phyloP scores from a whole-genome alignment of 2,113 vertebrate species.

The Lathamus discolor region DNA sequence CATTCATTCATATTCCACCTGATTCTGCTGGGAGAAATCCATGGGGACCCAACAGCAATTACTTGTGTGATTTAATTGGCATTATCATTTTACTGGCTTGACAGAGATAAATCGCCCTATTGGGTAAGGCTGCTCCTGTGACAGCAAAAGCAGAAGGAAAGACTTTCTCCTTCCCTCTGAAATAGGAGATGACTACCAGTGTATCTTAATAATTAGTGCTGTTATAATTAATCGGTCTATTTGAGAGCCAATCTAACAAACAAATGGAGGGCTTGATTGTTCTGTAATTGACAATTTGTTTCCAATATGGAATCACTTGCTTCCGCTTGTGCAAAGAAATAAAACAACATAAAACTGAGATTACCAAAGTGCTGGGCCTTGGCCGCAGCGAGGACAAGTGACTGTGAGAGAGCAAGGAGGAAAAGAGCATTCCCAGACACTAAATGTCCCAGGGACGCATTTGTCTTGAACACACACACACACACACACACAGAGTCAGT shows the following conservation, averaged over 20 bases:
- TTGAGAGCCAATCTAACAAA: slow-evolving; percentile 73
- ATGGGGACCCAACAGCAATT: slow-evolving; percentile 84
- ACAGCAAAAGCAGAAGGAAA: slow-evolving; percentile 54
- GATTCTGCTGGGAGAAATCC: slow-evolving; percentile 79
- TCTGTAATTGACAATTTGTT: slow-evolving; percentile 70
- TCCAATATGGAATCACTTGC: slow-evolving; percentile 15
- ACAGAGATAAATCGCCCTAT: slow-evolving; percentile 89
- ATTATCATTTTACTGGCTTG: slow-evolving; percentile 92
- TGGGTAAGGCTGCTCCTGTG: slow-evolving; percentile 66
- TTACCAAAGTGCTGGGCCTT: neutral
- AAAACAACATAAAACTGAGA: neutral
- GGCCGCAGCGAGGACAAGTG: neutral
- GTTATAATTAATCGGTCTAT: slow-evolving; percentile 75
- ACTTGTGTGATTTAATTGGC: slow-evolving; percentile 92
- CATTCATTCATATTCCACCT: slow-evolving; percentile 82
- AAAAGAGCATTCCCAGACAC: neutral
- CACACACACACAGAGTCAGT: neutral
- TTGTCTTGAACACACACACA: neutral
- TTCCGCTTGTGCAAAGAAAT: neutral
- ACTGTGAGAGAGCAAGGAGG: neutral
- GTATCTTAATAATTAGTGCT: slow-evolving; percentile 74
- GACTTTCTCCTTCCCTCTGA: slow-evolving; percentile 38
- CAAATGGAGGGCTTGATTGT: slow-evolving; percentile 69
- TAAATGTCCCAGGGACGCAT: slow-evolving; percentile 16
- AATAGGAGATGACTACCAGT: slow-evolving; percentile 67